These are phyloP conservation scores for Tribolium madens DNA, from an alignment of 1,140 invertebrate species.

Conservation along the genomic window DNA sequence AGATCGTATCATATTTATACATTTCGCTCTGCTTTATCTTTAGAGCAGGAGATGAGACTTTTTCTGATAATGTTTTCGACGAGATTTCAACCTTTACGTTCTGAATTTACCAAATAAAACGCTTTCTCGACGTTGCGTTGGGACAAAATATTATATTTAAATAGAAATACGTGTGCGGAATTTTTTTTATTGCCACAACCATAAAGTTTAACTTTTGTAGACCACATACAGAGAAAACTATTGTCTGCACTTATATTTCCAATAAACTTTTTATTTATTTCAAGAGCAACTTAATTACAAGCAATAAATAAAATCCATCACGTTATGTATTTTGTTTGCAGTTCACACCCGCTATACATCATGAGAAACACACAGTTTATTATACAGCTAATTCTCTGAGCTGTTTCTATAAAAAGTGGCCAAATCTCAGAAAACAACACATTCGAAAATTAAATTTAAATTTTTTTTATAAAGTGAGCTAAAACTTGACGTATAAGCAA, in stretches of 20 bases:
- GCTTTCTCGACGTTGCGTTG: slow-evolving; percentile 8
- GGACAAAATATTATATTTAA: slow-evolving; percentile 31
- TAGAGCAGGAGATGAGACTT: neutral
- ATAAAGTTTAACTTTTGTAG: slow-evolving; percentile 13
- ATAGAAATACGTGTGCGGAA: neutral
- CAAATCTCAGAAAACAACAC: too few species aligned
- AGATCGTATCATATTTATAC: slow-evolving; percentile 36
- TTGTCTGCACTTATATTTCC: neutral
- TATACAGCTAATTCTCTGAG: neutral
- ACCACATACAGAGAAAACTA: neutral
- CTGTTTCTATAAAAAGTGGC: too few species aligned
- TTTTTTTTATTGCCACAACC: slow-evolving; percentile 14
- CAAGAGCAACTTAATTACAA: neutral
- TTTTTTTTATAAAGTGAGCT: too few species aligned
- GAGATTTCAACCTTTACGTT: slow-evolving; percentile 24
- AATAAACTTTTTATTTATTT: neutral
- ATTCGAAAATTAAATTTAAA: too few species aligned
- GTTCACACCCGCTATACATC: slow-evolving; percentile 10
- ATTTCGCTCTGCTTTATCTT: slow-evolving; percentile 14
- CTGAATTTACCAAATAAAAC: slow-evolving; percentile 13
- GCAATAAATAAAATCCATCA: slow-evolving; percentile 11
- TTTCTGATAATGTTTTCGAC: slow-evolving; percentile 23
- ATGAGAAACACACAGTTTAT: slow-evolving; percentile 16
- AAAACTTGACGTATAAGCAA: neutral
- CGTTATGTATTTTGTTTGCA: slow-evolving; percentile 17